These are phyloP conservation scores for Pampus argenteus DNA, from an alignment of 2,797 vertebrate genomes.

Conservation along the genomic window DNA sequence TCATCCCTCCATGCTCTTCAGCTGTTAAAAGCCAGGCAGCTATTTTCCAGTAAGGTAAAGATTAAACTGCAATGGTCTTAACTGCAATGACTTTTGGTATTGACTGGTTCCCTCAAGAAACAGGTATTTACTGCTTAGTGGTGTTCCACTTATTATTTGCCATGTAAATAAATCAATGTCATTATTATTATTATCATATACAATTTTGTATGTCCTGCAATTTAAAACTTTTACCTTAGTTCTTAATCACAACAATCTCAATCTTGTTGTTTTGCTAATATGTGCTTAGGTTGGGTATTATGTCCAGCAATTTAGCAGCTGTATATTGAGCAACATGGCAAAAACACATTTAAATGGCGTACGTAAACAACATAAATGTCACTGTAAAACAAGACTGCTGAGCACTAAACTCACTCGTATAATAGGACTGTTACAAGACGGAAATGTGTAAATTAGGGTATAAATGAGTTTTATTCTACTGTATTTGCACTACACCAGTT, in stretches of 20 bases:
- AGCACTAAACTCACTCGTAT: no score
- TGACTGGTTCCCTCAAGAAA: slow-evolving; percentile 57
- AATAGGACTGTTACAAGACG: background rate
- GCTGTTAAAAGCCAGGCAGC: slow-evolving; percentile 22
- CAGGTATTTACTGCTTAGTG: slow-evolving; percentile 74
- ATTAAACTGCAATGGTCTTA: slow-evolving; percentile 43
- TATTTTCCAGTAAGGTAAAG: background rate
- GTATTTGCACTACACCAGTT: background rate
- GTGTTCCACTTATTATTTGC: slow-evolving; percentile 46
- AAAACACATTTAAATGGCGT: background rate
- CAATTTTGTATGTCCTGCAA: background rate
- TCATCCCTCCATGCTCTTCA: slow-evolving; percentile 22
- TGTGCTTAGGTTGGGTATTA: background rate
- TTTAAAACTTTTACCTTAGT: background rate
- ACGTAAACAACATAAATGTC: no score
- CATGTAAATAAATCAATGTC: background rate
- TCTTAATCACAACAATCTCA: background rate
- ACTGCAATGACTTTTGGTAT: slow-evolving; percentile 49
- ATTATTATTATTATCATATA: background rate
- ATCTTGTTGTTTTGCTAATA: background rate
- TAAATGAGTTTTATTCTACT: background rate
- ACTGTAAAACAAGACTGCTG: no score
- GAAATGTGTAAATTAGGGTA: no score
- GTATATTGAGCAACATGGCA: background rate
- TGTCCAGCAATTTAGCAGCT: background rate